Conservation (phyloP, 2,113 vertebrate species). For the Perca fluviatilis region DNA sequence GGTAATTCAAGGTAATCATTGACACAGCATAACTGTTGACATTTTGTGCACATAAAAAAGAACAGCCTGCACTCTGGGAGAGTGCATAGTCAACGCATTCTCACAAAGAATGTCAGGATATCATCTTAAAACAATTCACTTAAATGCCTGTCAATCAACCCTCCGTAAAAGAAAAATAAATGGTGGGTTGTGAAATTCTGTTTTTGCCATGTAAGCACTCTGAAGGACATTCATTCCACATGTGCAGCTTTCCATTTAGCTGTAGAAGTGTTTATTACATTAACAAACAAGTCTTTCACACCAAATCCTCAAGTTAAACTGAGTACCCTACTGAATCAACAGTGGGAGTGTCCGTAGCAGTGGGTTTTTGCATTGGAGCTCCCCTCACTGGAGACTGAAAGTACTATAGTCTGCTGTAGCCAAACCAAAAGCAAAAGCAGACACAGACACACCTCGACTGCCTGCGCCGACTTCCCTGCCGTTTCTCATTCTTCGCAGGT, state of each 20-base stretch:
- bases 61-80: not conserved
- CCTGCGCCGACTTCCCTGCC: constrained; percentile 7
- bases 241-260: not conserved
- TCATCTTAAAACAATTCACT: constrained; percentile 21
- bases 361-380: not conserved
- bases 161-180: not conserved
- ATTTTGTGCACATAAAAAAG: constrained; percentile 14
- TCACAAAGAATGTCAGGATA: constrained; percentile 5
- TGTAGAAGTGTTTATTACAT: not conserved
- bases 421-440: not conserved
- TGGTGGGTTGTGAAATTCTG: not conserved
- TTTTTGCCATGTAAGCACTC: constrained; percentile 5
- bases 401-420: not conserved
- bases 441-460: not conserved
- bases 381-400: not conserved
- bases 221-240: constrained; percentile 7
- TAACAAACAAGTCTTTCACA: not conserved
- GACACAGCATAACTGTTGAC: constrained; percentile 43
- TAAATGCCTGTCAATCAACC: constrained; percentile 15
- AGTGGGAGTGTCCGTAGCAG: not conserved
- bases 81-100: not conserved
- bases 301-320: not conserved
- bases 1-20: constrained; percentile 30
- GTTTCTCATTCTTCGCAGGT: constrained; percentile 43
- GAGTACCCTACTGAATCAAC: not conserved